Conservation (phyloP, 1,140 invertebrate species). For the Leptinotarsa lineolata region DNA sequence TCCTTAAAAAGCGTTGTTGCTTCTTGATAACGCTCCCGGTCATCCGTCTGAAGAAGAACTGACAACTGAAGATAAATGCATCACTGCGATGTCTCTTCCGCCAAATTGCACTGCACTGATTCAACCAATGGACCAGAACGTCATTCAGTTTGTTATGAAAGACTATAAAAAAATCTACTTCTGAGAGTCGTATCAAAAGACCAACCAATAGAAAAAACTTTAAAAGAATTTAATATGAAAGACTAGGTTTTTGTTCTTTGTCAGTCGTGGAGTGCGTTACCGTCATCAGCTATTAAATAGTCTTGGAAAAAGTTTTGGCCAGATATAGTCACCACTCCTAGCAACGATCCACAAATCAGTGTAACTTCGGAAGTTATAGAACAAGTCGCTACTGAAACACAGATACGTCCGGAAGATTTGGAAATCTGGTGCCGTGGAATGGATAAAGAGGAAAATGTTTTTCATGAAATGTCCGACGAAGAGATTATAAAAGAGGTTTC, state of each 20-base stretch:
- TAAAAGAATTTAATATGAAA: conserved; percentile 43
- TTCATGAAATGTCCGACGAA: conserved; percentile 30
- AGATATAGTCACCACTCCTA: conserved; percentile 47
- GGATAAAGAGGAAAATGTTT: conserved; percentile 35
- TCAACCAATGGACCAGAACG: conserved; percentile 51
- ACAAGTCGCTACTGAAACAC: conserved; percentile 34
- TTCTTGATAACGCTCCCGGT: conserved; percentile 52
- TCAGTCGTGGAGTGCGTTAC: conserved; percentile 49
- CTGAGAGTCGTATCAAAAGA: conserved; percentile 48
- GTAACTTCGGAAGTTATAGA: conserved; percentile 33
- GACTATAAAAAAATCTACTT: conserved; percentile 52
- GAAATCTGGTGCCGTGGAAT: conserved; percentile 33
- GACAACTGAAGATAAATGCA: conserved; percentile 48
- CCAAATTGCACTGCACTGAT: conserved; percentile 53
- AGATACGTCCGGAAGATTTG: conserved; percentile 33
- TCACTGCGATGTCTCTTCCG: conserved; percentile 53
- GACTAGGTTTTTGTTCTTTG: conserved; percentile 40
- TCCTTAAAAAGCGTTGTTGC: conserved; percentile 52
- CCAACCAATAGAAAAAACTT: conserved; percentile 47
- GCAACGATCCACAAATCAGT: conserved; percentile 34
- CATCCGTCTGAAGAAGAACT: conserved; percentile 29
- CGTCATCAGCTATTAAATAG: conserved; percentile 49
- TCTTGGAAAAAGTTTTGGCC: conserved; percentile 51
- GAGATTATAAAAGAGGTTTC: conserved; percentile 35
- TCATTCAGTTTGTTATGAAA: conserved; percentile 42